These are phyloP conservation scores for Caenorhabditis tropicalis DNA, from an alignment of 1,140 invertebrate genomes.

Conservation along the genomic window DNA sequence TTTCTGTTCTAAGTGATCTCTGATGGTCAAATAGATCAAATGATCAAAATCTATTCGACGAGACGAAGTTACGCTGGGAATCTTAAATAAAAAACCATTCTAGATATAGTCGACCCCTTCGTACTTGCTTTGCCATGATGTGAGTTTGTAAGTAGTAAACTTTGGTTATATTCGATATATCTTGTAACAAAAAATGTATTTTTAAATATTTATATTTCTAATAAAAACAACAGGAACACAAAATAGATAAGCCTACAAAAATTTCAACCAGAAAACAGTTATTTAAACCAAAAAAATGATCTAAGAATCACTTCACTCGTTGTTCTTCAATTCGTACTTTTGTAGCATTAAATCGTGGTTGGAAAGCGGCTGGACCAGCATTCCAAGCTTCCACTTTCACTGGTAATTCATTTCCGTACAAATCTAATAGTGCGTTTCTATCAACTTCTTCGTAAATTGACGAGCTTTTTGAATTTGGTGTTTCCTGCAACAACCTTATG, in stretches of 20 bases:
- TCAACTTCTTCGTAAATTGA: slow-evolving; percentile 69
- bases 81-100: too few relatives aligned
- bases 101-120: too few relatives aligned
- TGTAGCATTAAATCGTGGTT: slow-evolving; percentile 44
- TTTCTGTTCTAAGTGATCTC: neutral
- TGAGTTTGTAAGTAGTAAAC: too few relatives aligned
- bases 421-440: slow-evolving; percentile 60
- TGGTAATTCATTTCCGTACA: slow-evolving; percentile 68
- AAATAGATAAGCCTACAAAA: neutral
- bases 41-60: too few relatives aligned
- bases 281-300: neutral
- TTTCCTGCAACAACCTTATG: neutral
- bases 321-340: slow-evolving; percentile 16
- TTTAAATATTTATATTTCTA: neutral
- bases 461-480: slow-evolving; percentile 33
- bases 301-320: neutral
- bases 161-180: too few relatives aligned
- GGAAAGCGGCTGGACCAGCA: slow-evolving; percentile 49
- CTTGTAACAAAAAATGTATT: too few relatives aligned
- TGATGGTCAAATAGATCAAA: too few relatives aligned
- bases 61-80: too few relatives aligned
- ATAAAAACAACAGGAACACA: neutral
- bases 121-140: too few relatives aligned
- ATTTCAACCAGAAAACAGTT: neutral
- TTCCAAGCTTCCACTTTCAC: slow-evolving; percentile 65